Evolutionary conservation across 2,888 invertebrate species (phyloP), one percentile per base, ranked within the genome.

Genomic region (Drosophila testacea): DNA sequence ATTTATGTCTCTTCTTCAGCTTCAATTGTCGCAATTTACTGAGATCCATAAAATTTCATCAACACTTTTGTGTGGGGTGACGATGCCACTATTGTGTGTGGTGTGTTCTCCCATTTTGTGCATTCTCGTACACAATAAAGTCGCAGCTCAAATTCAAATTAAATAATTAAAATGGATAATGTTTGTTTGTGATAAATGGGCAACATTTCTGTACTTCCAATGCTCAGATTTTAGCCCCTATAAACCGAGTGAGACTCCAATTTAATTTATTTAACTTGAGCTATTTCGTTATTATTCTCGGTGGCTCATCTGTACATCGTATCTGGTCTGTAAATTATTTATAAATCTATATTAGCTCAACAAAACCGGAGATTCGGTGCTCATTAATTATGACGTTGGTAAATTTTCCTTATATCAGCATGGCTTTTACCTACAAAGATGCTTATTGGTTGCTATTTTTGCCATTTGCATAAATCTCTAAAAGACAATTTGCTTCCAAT

Each of bases 21-120:
- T 42, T 73, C 89, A 85, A 89, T 90, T 90, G 90, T 67, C 66
- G 60, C 78, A 78, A 90, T 85, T 78, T 82, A 72, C 52, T 55
- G 66, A 63, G 55, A 69, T 88, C 44, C 71, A 83, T 80, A 63
- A 83, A 77, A 75, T 75, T 71, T 71, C 70, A 75, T 75, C 86
- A 83, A 73, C 71, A 77, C 77, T 57, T 69, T 51, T 55, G 46
- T 65, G 64, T 66, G 41, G 67, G 78, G 73, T 61, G 64, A 42
- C 51, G 34, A 22, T 38, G 47, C n/a, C 22, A 34, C 46, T 34
- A 61, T 63, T 66, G 62, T 69, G 32, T 42, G 28, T 27, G 44
- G 62, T 69, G 28, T 42, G 32, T 27, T 56, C 27, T 67, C 41
- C 30, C 28, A 50, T 50, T 80, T 60, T 55, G 50, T 69, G 66